Base-by-base conservation (phyloP, 1,140 invertebrate species). In the Drosophila pruinosa region DNA sequence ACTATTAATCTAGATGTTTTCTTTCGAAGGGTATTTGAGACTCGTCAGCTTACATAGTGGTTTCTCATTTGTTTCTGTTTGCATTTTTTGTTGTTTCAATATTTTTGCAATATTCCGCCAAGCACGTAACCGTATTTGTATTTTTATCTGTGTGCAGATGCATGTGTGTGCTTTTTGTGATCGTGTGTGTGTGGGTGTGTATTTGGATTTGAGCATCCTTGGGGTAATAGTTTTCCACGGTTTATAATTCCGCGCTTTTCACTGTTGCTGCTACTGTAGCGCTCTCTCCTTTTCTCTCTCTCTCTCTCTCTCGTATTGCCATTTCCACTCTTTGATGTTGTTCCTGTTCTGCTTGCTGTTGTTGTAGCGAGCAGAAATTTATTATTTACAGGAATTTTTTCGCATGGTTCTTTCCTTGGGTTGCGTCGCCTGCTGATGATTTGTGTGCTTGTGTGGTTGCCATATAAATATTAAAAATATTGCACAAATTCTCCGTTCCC, bases 381-480 rank as follows among this genome's bases (percentile, higher is more conserved):
- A 86, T 86, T 86, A 86, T 86, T 86, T 86, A 86, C 82, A 70
- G 77, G 73, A 78, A 78, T 81, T 86, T 85, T 85, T 83, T 85
- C 69, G 58, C 58, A 62, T 62, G 72, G 58, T 67, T 52, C 67
- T 54, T 86, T 47, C 43, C 43, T 47, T 47, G 43, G 43, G 43
- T 24, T 75, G 39, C 45, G 73, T 54, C 71, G 79, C 79, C 80
- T 85, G 81, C 73, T 80, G 73, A 81, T 85, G 81, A 85, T 85
- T 85, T 85, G 82, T 85, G 81, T 81, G 81, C 77, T 65, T 67
- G 73, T 86, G 73, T 78, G 79, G 77, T 80, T 73, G 82, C 81
- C 77, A 86, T 86, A 85, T 85, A 85, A 85, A 85, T 85, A 85
- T 85, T 86, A 86, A 85, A 85, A 85, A 85, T 86, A 81, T 85